These are phyloP conservation scores for Gerosis bhagava DNA, from an alignment of 2,888 invertebrate genomes.

Conservation along the genomic window DNA sequence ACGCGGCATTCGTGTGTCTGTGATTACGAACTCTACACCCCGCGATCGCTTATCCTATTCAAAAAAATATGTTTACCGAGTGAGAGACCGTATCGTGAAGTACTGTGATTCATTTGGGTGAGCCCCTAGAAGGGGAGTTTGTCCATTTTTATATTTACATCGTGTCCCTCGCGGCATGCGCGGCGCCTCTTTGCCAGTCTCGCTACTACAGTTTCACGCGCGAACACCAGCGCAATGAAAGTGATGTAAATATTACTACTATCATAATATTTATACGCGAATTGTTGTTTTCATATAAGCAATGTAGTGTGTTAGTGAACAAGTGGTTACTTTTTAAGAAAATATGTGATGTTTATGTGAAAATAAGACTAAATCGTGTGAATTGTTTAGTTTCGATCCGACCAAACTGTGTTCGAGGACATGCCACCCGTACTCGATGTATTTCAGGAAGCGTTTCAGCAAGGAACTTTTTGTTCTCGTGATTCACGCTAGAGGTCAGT, in stretches of 20 bases:
- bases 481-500: conserved; percentile 80
- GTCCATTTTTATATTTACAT: conserved; percentile 81
- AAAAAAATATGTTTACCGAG: conserved; percentile 50
- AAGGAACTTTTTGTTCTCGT: conserved; percentile 75
- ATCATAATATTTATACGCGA: conserved; percentile 70
- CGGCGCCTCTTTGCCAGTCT: conserved; percentile 77
- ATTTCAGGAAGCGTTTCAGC: conserved; percentile 79
- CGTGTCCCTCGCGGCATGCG: conserved; percentile 78
- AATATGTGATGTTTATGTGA: conserved; percentile 59
- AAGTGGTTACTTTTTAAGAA: conserved; percentile 43
- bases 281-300: conserved; percentile 64
- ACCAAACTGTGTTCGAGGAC: conserved; percentile 57
- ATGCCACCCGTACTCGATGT: conserved; percentile 67
- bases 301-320: conserved; percentile 48
- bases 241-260: conserved; percentile 77
- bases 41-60: conserved; percentile 42
- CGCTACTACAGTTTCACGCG: conserved; percentile 75
- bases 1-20: conserved; percentile 31
- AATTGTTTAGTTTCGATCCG: conserved; percentile 72
- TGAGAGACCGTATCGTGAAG: conserved; percentile 57
- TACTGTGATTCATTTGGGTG: conserved; percentile 76
- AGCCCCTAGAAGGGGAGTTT: conserved; percentile 78
- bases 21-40: conserved; percentile 33
- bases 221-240: conserved; percentile 74
- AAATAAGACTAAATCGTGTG: conserved; percentile 52